Base-by-base conservation (phyloP, 2,797 vertebrate genomes). In the Coregonus ussuriensis region DNA sequence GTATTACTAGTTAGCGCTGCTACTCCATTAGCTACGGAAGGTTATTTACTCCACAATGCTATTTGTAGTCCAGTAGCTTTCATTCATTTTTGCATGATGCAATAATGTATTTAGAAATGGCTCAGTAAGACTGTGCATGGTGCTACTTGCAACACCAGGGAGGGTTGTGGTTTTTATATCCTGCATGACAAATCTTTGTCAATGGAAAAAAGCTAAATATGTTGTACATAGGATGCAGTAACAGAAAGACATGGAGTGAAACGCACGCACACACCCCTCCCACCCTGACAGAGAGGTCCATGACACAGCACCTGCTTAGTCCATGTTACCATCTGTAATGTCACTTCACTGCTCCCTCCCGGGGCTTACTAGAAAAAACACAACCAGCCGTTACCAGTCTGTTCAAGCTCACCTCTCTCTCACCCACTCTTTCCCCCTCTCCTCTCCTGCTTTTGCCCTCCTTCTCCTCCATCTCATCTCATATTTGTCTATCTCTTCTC, bases 401-500 rank as follows among this genome's bases (percentile, higher is more conserved):
- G 3, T 33, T 63, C 9, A 15, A 33, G 31, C 25, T 3, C 18
- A 18, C 37, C 41, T 51, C 37, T 51, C 37, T 21, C 37, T n/a
- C 41, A 47, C 9, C 41, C 41, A 47, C 69, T 21, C 69, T 4
- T 4, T 37, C 29, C 6, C 29, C 33, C 11, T 11, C 25, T 33
- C 63, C 14, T 25, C 29, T 29, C 25, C n/a, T 65, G 31, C 14
- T 67, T 15, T 35, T 15, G 18, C 31, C 51, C 0, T 54, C 53
- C 51, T 35, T 31, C 65, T 56, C 68, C 65, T 56, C 68, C 65
- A 77, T 82, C 79, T 86, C 82, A 81, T 53, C 83, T 79, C 35
- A 67, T 29, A 31, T 75, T 74, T 31, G 9, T 56, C 37, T 9
- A 74, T 85, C n/a, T 52, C 29, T 21, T 14, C 62, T 21, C 31